Evolutionary conservation across 2,888 invertebrate genomes (phyloP).

Genomic region (Acleris sparsana): DNA sequence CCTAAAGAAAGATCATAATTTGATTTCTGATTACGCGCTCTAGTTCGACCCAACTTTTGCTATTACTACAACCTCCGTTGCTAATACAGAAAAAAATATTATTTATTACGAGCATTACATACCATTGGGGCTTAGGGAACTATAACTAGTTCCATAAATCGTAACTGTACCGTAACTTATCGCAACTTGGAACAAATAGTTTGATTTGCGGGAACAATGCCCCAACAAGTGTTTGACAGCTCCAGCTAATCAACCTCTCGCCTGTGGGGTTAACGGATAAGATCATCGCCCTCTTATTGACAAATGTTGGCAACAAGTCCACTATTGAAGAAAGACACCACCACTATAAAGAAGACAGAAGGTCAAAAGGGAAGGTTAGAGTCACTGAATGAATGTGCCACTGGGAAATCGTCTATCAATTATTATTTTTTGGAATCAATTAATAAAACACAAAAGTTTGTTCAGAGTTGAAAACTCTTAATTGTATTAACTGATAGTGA

Average conservation of each 20-base stretch:
- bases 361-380: too few species aligned
- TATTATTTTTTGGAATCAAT: too few species aligned
- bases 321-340: too few species aligned
- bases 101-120: conserved; percentile 4
- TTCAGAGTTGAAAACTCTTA: too few species aligned
- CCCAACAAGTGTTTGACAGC: conserved; percentile 16
- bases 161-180: conserved; percentile 8
- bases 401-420: too few species aligned
- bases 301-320: too few species aligned
- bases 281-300: too few species aligned
- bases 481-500: too few species aligned
- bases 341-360: too few species aligned
- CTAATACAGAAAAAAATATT: conserved; percentile 1
- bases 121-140: background rate
- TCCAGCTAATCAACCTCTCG: background rate
- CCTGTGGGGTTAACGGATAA: too few species aligned
- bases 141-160: conserved; percentile 18
- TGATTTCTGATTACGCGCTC: background rate
- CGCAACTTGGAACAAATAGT: conserved; percentile 8
- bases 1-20: background rate
- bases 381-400: too few species aligned
- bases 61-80: background rate
- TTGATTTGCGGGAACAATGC: conserved; percentile 5
- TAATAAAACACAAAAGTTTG: too few species aligned
- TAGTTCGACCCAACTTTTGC: conserved; percentile 3